Evolutionary conservation across 1,140 invertebrate species (phyloP).

Genomic region (Planococcus citri): DNA sequence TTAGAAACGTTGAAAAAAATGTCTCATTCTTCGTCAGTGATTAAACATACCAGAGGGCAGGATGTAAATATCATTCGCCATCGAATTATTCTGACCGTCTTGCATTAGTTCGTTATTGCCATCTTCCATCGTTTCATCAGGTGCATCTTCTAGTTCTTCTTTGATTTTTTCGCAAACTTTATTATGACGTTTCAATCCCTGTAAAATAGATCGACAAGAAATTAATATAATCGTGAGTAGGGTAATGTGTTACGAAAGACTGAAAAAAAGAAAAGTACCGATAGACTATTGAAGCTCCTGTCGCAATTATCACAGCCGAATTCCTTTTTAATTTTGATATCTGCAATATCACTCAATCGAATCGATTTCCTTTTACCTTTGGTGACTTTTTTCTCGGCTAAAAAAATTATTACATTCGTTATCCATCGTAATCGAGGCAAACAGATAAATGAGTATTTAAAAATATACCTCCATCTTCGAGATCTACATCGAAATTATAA

Average conservation of each 20-base stretch:
- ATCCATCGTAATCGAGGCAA: too few relatives aligned
- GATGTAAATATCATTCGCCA: not conserved
- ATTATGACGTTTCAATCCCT: conserved; percentile 23
- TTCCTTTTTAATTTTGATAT: not conserved
- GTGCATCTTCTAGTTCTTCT: conserved; percentile 7
- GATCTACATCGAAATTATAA: conserved; percentile 24
- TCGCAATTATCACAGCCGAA: conserved; percentile 1
- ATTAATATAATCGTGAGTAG: not conserved
- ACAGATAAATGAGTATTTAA: too few relatives aligned
- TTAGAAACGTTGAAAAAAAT: not conserved
- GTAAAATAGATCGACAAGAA: not conserved
- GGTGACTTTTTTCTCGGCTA: not conserved
- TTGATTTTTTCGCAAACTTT: conserved; percentile 22
- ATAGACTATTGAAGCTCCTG: not conserved
- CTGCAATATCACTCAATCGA: not conserved
- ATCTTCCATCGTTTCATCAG: not conserved
- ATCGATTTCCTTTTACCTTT: not conserved
- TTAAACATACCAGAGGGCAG: not conserved
- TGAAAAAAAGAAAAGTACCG: not conserved
- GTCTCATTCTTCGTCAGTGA: too few relatives aligned
- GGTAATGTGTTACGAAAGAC: not conserved
- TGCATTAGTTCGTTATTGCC: not conserved
- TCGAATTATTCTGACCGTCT: not conserved
- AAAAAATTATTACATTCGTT: not conserved
- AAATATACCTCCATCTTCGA: conserved; percentile 22